phyloP scores from a whole-genome alignment of 1,140 invertebrate genomes.

The Brachionus rotundiformis region DNA sequence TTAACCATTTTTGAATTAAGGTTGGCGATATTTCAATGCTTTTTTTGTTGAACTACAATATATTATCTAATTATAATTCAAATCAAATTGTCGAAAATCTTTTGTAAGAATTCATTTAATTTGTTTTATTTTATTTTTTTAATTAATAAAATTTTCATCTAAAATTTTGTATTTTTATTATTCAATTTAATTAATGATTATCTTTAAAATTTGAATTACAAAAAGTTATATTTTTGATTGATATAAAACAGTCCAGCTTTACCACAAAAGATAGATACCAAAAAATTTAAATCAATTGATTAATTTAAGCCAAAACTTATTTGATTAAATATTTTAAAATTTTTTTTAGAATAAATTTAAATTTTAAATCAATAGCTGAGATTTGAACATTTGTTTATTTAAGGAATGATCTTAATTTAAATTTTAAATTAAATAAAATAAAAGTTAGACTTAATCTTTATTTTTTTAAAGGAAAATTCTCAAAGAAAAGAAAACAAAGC shows the following conservation, averaged over 20 bases:
- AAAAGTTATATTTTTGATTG: too few species aligned
- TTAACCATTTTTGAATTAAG: neutral
- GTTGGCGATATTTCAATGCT: conserved; percentile 42
- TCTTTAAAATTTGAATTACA: too few species aligned
- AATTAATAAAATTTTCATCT: neutral
- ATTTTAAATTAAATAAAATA: neutral
- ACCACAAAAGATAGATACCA: too few species aligned
- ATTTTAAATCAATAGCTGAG: neutral
- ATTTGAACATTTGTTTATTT: neutral
- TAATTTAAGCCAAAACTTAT: too few species aligned
- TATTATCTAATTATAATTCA: neutral
- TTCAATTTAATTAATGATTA: too few species aligned
- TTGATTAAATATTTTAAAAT: too few species aligned
- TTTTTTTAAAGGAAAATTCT: neutral
- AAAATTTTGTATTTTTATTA: too few species aligned
- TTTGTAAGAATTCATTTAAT: neutral
- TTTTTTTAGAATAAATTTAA: neutral
- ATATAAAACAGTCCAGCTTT: too few species aligned
- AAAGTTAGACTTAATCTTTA: too few species aligned
- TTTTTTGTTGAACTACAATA: conserved; percentile 43
- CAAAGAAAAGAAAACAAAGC: neutral
- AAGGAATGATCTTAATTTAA: neutral
- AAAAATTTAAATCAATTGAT: too few species aligned
- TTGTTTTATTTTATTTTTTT: neutral
- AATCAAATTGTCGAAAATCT: neutral